A percentile compares a stretch with the other conserved stretches of the same genome.
These are phyloP conservation scores for Drosophila aff. DNA, from an alignment of 1,140 invertebrate genomes.

Conservation along the genomic window DNA sequence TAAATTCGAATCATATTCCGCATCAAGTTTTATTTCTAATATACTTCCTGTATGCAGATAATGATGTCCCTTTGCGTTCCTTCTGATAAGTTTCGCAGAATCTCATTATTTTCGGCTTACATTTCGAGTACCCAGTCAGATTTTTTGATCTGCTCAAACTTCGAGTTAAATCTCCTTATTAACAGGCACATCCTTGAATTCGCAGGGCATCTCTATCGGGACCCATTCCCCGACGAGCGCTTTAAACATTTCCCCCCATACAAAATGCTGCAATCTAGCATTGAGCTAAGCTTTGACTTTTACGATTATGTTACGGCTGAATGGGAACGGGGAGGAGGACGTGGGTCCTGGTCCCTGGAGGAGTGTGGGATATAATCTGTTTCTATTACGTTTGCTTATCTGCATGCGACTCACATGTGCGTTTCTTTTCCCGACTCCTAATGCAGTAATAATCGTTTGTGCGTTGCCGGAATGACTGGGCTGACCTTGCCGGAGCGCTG, in stretches of 20 bases:
- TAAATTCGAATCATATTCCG: not conserved
- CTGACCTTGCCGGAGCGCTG: slow-evolving; percentile 63
- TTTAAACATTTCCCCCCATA: slow-evolving; percentile 54
- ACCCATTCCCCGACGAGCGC: slow-evolving; percentile 31
- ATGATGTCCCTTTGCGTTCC: no score
- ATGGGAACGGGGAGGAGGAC: slow-evolving; percentile 18
- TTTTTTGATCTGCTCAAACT: slow-evolving; percentile 1
- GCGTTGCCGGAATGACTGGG: slow-evolving; percentile 69
- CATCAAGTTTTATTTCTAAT: not conserved
- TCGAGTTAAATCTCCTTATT: slow-evolving; percentile 15
- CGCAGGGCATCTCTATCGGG: slow-evolving; percentile 38
- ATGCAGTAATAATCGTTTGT: slow-evolving; percentile 83
- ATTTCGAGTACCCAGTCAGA: not conserved
- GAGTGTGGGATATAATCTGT: slow-evolving; percentile 59
- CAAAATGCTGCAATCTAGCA: slow-evolving; percentile 65
- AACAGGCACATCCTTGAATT: slow-evolving; percentile 15
- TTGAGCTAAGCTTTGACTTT: slow-evolving; percentile 75
- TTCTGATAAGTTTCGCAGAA: not conserved
- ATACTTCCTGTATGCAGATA: not conserved
- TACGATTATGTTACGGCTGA: slow-evolving; percentile 71
- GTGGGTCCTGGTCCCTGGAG: slow-evolving; percentile 5
- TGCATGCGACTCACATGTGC: slow-evolving; percentile 64
- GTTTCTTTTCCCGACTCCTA: slow-evolving; percentile 35
- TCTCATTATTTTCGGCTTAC: slow-evolving; percentile 37
- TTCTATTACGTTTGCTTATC: slow-evolving; percentile 80